These are phyloP conservation scores for Caenorhabditis becei DNA, from an alignment of 2,888 invertebrate species.

Conservation along the genomic window DNA sequence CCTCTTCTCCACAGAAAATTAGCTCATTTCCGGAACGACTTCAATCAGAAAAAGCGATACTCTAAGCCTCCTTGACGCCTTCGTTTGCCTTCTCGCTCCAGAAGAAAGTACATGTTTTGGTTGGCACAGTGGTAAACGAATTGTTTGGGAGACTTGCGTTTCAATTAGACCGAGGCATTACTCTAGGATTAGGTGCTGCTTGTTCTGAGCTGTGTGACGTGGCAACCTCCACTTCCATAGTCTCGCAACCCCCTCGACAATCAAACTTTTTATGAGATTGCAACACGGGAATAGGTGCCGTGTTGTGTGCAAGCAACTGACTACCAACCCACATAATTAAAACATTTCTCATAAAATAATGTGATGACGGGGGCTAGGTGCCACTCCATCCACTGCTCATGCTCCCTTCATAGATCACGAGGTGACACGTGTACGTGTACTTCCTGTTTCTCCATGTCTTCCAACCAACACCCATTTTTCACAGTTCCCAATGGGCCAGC, in stretches of 20 bases:
- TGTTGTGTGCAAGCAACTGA: background rate
- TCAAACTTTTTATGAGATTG: background rate
- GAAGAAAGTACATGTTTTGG: conserved; percentile 7
- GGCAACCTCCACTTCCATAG: background rate
- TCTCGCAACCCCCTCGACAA: background rate
- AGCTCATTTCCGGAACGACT: conserved; percentile 10
- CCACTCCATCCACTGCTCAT: background rate
- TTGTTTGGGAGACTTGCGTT: background rate
- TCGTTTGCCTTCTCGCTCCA: background rate
- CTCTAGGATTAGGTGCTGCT: background rate
- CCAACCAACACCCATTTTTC: background rate
- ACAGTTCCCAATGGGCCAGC: background rate
- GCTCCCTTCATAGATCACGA: background rate
- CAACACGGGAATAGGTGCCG: background rate
- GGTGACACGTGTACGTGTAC: background rate
- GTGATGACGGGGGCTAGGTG: background rate
- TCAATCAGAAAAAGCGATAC: background rate
- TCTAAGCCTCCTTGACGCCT: background rate
- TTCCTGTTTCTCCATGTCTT: background rate
- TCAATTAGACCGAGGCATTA: conserved; percentile 8
- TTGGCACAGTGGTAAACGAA: background rate
- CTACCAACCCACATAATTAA: background rate
- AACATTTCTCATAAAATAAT: conserved; percentile 6
- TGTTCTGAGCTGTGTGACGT: conserved; percentile 5
- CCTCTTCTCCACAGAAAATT: background rate